These are phyloP conservation scores for Penaeus chinensis DNA, from an alignment of 1,140 invertebrate species.

Conservation along the genomic window DNA sequence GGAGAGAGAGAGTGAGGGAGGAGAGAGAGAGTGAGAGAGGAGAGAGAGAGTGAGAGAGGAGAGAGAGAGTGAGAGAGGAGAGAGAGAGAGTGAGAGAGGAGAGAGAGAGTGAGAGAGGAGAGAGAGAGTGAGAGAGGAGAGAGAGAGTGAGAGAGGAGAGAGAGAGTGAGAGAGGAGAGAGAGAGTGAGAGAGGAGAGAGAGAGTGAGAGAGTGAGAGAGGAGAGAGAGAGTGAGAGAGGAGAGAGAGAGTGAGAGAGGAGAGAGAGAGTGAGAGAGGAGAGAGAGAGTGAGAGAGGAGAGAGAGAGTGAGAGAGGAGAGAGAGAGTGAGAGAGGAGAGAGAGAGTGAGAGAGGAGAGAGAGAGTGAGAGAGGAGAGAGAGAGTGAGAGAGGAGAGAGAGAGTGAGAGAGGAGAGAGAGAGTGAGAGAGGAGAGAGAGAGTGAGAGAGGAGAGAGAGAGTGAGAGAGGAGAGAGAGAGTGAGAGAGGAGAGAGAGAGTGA, in stretches of 20 bases:
- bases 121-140: no score
- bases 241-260: no score
- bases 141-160: no score
- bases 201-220: accelerated
- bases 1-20: background rate
- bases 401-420: background rate
- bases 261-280: no score
- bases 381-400: background rate
- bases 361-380: no score
- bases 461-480: no score
- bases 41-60: background rate
- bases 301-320: background rate
- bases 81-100: no score
- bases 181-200: background rate
- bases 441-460: background rate
- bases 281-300: no score
- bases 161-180: background rate
- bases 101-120: no score
- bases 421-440: background rate
- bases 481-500: no score
- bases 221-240: background rate
- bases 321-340: background rate
- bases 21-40: background rate
- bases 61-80: no score
- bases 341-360: no score